Conservation (phyloP, 64 coral and sea anemone genomes). For the Montipora efflorescens region DNA sequence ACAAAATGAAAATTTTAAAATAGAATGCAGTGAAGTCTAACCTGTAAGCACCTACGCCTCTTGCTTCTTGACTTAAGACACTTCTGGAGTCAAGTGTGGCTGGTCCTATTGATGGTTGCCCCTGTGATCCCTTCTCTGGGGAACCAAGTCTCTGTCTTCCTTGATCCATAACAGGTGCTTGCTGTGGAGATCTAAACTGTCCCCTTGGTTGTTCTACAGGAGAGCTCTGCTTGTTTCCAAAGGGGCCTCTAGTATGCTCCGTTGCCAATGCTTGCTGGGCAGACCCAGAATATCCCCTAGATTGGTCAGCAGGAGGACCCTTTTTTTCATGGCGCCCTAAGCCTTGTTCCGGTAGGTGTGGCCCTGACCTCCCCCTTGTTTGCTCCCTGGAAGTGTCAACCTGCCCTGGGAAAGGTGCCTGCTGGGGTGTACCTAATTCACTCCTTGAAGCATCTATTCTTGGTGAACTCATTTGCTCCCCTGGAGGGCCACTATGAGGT, state of each 20-base stretch:
- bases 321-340: not conserved
- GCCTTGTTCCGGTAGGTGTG: slow-evolving; percentile 5
- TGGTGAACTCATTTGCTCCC: slow-evolving; percentile 18
- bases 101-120: not conserved
- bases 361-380: not conserved
- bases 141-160: slow-evolving; percentile 19
- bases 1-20: not conserved
- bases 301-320: not conserved
- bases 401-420: slow-evolving; percentile 5
- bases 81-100: not conserved
- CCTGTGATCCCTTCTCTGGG: slow-evolving; percentile 2
- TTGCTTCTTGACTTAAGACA: slow-evolving; percentile 1
- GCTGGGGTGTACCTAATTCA: not conserved
- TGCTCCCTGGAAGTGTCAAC: not conserved
- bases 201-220: slow-evolving; percentile 21
- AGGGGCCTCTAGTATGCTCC: slow-evolving; percentile 21
- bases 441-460: slow-evolving; percentile 2
- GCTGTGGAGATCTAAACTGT: slow-evolving; percentile 8
- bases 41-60: not conserved
- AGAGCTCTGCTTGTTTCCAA: not conserved
- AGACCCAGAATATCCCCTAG: not conserved
- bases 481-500: not conserved
- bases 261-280: not conserved
- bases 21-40: not conserved
- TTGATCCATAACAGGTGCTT: slow-evolving; percentile 2